phyloP scores from a whole-genome alignment of 2,113 vertebrate genomes.

The Melospiza melodia region DNA sequence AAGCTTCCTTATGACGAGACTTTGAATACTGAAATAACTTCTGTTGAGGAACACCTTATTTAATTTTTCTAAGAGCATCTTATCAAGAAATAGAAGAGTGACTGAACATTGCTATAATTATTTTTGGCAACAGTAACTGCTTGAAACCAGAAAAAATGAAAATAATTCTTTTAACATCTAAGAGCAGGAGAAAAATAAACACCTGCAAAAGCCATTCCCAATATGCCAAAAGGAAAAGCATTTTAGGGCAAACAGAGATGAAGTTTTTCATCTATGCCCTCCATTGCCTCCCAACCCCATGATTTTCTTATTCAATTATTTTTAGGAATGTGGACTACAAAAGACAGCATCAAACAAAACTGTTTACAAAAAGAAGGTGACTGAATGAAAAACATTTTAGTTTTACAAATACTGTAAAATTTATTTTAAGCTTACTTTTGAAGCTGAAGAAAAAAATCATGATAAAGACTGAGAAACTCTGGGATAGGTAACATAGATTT shows the following conservation, averaged over 20 bases:
- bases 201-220: neutral
- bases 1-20: neutral
- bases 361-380: neutral
- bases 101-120: neutral
- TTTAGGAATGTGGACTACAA: neutral
- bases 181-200: neutral
- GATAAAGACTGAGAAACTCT: neutral
- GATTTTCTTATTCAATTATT: neutral
- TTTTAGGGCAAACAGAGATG: neutral
- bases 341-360: neutral
- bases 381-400: neutral
- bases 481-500: neutral
- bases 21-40: neutral
- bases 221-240: neutral
- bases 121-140: neutral
- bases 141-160: constrained; percentile 4
- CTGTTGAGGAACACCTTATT: neutral
- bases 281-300: neutral
- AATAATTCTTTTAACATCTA: neutral
- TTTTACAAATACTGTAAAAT: neutral
- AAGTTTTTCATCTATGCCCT: neutral
- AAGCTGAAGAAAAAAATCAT: neutral
- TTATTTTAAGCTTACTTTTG: neutral
- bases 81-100: neutral
- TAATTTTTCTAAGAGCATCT: neutral